Conservation (phyloP, 53 echinoderm and acorn worm species). For the Zoroaster sp. region DNA sequence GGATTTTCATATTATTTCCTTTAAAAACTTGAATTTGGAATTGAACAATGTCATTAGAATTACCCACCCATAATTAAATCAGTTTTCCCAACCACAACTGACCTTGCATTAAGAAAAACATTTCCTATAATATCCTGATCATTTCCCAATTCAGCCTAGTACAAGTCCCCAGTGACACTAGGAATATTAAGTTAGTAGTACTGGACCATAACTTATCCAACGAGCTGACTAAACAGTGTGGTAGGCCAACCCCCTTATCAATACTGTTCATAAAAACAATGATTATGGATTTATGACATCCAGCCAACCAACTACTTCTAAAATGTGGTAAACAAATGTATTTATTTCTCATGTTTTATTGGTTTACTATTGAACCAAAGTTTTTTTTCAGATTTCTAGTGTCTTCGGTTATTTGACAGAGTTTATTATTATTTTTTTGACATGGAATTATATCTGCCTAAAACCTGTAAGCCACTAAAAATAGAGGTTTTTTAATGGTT, state of each 20-base stretch:
- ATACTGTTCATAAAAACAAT: background rate
- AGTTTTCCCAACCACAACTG: background rate
- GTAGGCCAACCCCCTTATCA: background rate
- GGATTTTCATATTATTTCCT: too few relatives aligned
- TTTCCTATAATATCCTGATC: background rate
- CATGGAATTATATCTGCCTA: too few relatives aligned
- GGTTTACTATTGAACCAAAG: background rate
- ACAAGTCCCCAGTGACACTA: background rate
- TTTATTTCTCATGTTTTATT: background rate
- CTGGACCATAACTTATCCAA: background rate
- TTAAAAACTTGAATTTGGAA: too few relatives aligned
- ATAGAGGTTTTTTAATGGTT: too few relatives aligned
- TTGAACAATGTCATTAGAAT: background rate
- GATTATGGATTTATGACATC: constrained; percentile 5
- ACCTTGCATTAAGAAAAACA: constrained; percentile 1
- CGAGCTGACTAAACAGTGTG: background rate
- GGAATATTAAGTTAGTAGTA: background rate
- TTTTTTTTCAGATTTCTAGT: too few relatives aligned
- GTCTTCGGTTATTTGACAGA: too few relatives aligned
- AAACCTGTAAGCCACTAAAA: too few relatives aligned
- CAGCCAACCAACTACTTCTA: background rate
- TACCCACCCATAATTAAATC: background rate
- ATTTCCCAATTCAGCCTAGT: background rate
- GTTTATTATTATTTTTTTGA: too few relatives aligned
- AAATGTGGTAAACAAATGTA: background rate